phyloP scores from a whole-genome alignment of 2,797 vertebrate species.

The Lateolabrax maculatus region DNA sequence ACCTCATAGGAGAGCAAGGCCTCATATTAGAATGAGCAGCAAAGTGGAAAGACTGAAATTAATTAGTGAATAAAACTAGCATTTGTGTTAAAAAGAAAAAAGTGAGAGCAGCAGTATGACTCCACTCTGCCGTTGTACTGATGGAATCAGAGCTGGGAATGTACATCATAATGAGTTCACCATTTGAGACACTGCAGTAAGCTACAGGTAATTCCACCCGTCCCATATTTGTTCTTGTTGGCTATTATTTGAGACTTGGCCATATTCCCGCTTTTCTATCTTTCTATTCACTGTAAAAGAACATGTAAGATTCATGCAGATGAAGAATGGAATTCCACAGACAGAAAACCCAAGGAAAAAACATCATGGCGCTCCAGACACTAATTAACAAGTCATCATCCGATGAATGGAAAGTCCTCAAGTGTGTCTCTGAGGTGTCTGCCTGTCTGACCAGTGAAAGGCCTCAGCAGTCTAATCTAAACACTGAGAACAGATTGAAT shows the following conservation, averaged over 20 bases:
- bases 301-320: constrained; percentile 8
- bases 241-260: neutral
- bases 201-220: neutral
- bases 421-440: constrained; percentile 24
- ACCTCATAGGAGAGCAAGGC: neutral
- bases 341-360: neutral
- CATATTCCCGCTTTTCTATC: neutral
- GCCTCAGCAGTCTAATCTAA: constrained; percentile 12
- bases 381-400: constrained; percentile 12
- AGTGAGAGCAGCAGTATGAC: neutral
- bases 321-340: neutral
- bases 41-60: neutral
- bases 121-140: neutral
- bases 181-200: neutral
- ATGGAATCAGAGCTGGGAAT: neutral
- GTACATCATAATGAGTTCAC: neutral
- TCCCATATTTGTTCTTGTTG: constrained; percentile 5
- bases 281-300: too few relatives aligned
- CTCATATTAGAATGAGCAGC: neutral
- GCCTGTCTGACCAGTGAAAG: constrained; percentile 12
- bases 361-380: neutral
- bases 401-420: constrained; percentile 16
- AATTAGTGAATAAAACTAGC: neutral
- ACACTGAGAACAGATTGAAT: constrained; percentile 12
- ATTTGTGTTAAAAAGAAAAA: constrained; percentile 3